Evolutionary conservation across 2,113 vertebrate species (phyloP).

Genomic region (Empidonax traillii): DNA sequence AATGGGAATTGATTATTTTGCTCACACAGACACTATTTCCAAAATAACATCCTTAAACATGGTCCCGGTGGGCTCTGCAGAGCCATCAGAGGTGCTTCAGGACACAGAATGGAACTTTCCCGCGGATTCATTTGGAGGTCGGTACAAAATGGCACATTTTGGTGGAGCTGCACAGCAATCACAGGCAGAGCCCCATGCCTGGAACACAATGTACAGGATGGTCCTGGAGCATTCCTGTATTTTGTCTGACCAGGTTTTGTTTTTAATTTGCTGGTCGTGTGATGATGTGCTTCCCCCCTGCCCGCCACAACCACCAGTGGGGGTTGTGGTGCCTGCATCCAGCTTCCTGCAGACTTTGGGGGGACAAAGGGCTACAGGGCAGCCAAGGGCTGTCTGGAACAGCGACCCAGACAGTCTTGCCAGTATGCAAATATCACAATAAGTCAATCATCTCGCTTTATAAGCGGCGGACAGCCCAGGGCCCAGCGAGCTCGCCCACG

Average conservation of each 20-base stretch:
- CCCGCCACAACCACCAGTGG: not conserved
- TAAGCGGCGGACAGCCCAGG: not conserved
- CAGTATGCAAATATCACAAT: not conserved
- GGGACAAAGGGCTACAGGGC: not conserved
- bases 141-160: accelerated
- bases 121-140: not conserved
- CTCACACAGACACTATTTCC: not conserved
- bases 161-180: not conserved
- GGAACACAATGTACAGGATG: not conserved
- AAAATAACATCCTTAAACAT: not conserved
- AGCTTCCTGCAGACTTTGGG: not conserved
- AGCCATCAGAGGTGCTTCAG: not conserved
- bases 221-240: accelerated
- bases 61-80: not conserved
- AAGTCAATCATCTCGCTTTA: not conserved
- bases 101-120: not conserved
- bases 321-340: not conserved
- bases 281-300: not conserved
- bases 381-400: not conserved
- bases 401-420: not conserved
- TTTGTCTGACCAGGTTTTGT: not conserved
- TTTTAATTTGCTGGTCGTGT: not conserved
- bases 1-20: not conserved
- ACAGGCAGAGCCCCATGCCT: not conserved
- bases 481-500: not conserved